Conservation (phyloP, 2,797 vertebrate species). For the Loriculus beryllinus region DNA sequence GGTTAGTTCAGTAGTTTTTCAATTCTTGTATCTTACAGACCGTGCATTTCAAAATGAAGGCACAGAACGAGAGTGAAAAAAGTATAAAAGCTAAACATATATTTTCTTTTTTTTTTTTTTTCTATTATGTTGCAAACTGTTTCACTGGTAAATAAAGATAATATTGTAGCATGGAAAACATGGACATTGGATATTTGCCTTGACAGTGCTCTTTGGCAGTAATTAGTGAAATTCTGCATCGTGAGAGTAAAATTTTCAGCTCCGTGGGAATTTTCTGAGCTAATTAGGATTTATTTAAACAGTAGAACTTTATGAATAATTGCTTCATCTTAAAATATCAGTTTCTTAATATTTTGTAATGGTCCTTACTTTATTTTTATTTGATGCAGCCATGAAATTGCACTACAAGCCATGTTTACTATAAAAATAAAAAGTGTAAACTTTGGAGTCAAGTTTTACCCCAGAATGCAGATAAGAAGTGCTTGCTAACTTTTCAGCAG, state of each 20-base stretch:
- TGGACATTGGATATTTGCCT: neutral
- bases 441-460: neutral
- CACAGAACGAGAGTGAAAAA: neutral
- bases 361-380: neutral
- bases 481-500: neutral
- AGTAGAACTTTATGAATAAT: neutral
- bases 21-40: neutral
- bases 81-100: neutral
- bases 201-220: neutral
- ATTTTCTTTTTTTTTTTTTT: neutral
- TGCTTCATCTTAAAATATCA: neutral
- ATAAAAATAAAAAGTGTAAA: neutral
- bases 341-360: neutral
- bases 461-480: neutral
- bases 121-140: neutral
- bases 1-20: neutral
- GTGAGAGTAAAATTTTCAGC: neutral
- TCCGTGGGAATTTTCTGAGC: neutral
- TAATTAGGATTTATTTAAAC: neutral
- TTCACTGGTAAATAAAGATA: slow-evolving; percentile 39
- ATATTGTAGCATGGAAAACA: neutral
- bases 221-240: neutral
- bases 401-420: neutral
- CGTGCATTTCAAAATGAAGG: neutral
- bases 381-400: neutral